Conservation (phyloP, 2,113 vertebrate species). For the Castor canadensis region DNA sequence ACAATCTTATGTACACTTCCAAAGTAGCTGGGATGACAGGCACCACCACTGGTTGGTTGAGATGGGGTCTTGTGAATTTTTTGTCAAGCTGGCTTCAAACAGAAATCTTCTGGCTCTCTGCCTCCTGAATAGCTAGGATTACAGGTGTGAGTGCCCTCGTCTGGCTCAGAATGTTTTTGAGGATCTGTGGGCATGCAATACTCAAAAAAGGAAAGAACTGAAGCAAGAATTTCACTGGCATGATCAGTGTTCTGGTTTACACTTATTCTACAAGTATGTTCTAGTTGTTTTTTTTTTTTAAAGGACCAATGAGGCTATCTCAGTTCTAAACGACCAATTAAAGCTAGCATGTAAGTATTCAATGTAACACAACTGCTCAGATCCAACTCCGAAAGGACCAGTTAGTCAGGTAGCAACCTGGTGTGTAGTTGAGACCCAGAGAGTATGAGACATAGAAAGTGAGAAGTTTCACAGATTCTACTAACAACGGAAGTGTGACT, state of each 20-base stretch:
- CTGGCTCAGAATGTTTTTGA: too few species aligned
- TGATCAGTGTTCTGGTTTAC: rapidly evolving
- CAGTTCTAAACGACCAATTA: not conserved
- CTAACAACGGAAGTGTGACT: too few species aligned
- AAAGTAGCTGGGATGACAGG: too few species aligned
- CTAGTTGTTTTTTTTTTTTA: not conserved
- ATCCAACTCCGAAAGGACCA: not conserved
- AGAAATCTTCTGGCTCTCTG: too few species aligned
- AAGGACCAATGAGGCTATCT: not conserved
- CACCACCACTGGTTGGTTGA: too few species aligned
- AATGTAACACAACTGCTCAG: not conserved
- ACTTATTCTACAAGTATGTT: not conserved
- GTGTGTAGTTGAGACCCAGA: not conserved
- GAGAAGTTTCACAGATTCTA: too few species aligned
- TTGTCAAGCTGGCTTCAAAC: too few species aligned
- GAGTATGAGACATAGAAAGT: rapidly evolving
- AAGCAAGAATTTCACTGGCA: rapidly evolving
- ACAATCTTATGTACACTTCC: too few species aligned
- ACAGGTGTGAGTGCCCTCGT: too few species aligned
- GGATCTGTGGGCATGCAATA: not conserved
- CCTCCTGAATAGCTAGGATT: too few species aligned
- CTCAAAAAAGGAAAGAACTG: rapidly evolving
- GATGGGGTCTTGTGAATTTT: too few species aligned
- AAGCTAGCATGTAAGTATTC: not conserved
- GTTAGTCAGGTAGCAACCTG: too few species aligned